phyloP scores from a whole-genome alignment of 2,888 invertebrate genomes.

The Phasia obesa region DNA sequence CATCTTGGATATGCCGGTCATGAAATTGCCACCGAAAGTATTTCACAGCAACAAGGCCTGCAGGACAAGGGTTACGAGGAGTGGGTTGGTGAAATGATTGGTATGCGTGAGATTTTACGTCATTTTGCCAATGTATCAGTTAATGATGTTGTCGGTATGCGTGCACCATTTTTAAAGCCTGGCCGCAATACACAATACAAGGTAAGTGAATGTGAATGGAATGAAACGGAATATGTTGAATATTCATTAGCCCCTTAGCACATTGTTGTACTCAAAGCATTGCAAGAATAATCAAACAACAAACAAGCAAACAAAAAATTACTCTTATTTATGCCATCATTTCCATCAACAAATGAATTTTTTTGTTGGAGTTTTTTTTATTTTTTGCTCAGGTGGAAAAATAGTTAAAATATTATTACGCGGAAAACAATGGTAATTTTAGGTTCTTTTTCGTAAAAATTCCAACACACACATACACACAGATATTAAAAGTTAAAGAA shows the following conservation, averaged over 20 bases:
- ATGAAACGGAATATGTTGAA: conserved; percentile 7
- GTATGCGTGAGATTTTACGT: conserved; percentile 93
- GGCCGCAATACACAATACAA: conserved; percentile 96
- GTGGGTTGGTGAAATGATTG: conserved; percentile 97
- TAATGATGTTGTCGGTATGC: conserved; percentile 92
- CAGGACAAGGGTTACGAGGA: conserved; percentile 95
- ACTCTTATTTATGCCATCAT: conserved; percentile 32
- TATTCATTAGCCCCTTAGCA: conserved; percentile 24
- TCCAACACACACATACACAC: background rate
- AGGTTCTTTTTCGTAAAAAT: background rate
- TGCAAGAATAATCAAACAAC: conserved; percentile 25
- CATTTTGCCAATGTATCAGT: conserved; percentile 92
- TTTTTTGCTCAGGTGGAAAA: conserved; percentile 7
- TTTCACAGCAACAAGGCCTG: conserved; percentile 89
- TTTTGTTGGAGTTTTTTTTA: background rate
- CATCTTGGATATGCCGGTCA: conserved; percentile 94
- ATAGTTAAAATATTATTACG: background rate
- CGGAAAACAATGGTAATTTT: conserved; percentile 6
- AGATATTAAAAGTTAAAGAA: background rate
- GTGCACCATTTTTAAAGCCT: conserved; percentile 95
- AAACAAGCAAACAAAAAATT: conserved; percentile 28
- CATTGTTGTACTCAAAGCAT: conserved; percentile 20
- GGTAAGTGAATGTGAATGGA: conserved; percentile 82
- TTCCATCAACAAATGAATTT: conserved; percentile 31
- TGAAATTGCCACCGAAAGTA: conserved; percentile 88